Base-by-base conservation (phyloP, 2,113 vertebrate genomes). In the Leptobrachium leishanense region DNA sequence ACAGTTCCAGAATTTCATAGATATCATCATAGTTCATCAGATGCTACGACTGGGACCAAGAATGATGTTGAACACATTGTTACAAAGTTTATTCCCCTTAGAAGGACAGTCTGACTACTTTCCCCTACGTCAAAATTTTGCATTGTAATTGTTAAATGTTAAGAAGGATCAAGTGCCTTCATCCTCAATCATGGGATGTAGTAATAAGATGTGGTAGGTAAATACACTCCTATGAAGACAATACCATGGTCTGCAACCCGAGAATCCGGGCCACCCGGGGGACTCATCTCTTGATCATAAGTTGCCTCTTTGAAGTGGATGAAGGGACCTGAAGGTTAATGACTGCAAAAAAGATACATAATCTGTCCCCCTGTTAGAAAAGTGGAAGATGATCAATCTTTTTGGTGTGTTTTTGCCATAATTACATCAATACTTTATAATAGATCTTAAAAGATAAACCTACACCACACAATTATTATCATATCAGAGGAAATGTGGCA, bases 331-430 rank as follows among this genome's bases (percentile, higher is more conserved):
- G 42, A 80, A 74, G 50, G 64, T 43, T 80, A 74, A 80, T 74
- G 71, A 80, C 71, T 80, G 78, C 74, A 80, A 74, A 68, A 68
- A 80, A 80, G 71, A 80, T 80, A 50, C 59, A 63, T 80, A 73
- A 80, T 63, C 74, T 80, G 74, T 80, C 77, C 68, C 15, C 53
- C 50, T 64, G 62, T 67, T 53, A 63, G 62, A 64, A 71, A 12
- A 77, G 57, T 68, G 5, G n/a, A 71, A 80, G 68, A 80, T 12
- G 40, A 50, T 74, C 73, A 80, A 73, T 53, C 50, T 43, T 40
- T 3, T 44, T n/a, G 46, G 53, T 74, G 63, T 64, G 41, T 57
- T 62, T 79, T 31, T 73, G 15, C 70, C 39, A 39, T 44, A 79
- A n/a, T 73, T 42, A 62, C 50, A 67, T 73, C n/a, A n/a, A n/a